phyloP scores from a whole-genome alignment of 2,888 invertebrate genomes.

The Colostygia pectinataria region DNA sequence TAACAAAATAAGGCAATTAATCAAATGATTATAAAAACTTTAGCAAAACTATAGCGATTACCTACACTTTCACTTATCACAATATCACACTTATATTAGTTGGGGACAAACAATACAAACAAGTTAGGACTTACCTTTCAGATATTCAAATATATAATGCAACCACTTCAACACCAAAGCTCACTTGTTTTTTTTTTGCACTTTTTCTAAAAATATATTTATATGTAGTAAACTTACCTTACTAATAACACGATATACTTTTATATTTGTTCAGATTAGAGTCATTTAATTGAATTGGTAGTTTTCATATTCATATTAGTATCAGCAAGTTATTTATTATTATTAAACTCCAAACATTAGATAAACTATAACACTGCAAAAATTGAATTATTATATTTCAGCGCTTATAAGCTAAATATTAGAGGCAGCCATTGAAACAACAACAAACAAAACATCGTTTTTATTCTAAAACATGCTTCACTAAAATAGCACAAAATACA shows the following conservation, averaged over 20 bases:
- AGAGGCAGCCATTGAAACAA: constrained; percentile 76
- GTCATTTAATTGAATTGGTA: not conserved
- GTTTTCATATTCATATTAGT: constrained; percentile 9
- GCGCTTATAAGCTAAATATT: constrained; percentile 51
- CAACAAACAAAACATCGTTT: constrained; percentile 77
- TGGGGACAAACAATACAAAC: constrained; percentile 21
- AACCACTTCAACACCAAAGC: constrained; percentile 5
- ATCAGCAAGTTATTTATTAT: constrained; percentile 11
- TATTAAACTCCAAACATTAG: constrained; percentile 21
- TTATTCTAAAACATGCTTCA: constrained; percentile 76
- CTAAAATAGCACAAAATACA: constrained; percentile 60
- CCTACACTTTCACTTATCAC: too few relatives aligned
- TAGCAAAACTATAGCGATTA: too few relatives aligned
- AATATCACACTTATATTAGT: constrained; percentile 4
- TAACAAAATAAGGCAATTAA: too few relatives aligned
- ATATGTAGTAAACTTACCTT: too few relatives aligned
- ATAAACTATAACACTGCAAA: constrained; percentile 16
- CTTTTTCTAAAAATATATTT: too few relatives aligned
- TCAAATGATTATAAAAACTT: too few relatives aligned
- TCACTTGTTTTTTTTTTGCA: not conserved
- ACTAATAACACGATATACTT: too few relatives aligned
- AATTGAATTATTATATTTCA: constrained; percentile 13
- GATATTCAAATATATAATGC: not conserved
- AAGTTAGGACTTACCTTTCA: constrained; percentile 19
- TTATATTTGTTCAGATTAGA: not conserved